Evolutionary conservation across 2,888 invertebrate genomes (phyloP).

Genomic region (Drosophila suboccidentalis): DNA sequence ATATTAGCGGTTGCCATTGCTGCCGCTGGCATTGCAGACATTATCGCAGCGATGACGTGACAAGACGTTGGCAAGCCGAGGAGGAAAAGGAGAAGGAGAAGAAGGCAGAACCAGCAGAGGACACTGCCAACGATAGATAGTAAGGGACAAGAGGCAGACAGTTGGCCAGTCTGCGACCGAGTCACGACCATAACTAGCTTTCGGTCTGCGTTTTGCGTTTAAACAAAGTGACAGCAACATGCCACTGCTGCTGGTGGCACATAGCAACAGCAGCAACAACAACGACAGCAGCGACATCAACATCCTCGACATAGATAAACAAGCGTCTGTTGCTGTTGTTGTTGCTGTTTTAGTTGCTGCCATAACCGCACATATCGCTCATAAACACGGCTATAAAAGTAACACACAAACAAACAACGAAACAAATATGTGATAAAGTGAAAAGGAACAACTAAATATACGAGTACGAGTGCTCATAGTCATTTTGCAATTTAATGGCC

Average conservation of each 20-base stretch:
- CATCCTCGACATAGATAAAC: constrained; percentile 64
- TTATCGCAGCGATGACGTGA: constrained; percentile 52
- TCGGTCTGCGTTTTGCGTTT: constrained; percentile 50
- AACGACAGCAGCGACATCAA: constrained; percentile 12
- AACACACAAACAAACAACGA: constrained; percentile 59
- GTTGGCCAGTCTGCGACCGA: constrained; percentile 35
- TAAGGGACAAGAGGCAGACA: too few relatives aligned
- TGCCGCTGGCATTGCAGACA: constrained; percentile 53
- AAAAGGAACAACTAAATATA: constrained; percentile 40
- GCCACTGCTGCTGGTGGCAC: constrained; percentile 50
- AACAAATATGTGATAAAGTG: constrained; percentile 73
- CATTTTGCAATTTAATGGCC: constrained; percentile 56
- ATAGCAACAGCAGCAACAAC: constrained; percentile 35
- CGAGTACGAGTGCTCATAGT: constrained; percentile 6
- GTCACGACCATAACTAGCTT: constrained; percentile 66
- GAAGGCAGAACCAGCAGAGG: not conserved
- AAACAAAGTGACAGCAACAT: constrained; percentile 64
- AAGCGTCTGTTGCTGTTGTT: constrained; percentile 46
- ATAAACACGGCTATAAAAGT: constrained; percentile 74
- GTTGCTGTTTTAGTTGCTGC: constrained; percentile 40
- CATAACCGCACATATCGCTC: constrained; percentile 73
- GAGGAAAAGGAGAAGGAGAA: not conserved
- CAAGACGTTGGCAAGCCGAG: constrained; percentile 29
- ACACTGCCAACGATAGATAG: not conserved
- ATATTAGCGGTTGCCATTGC: constrained; percentile 51